Conservation (phyloP, 2,797 vertebrate species). For the Gymnocypris eckloni region DNA sequence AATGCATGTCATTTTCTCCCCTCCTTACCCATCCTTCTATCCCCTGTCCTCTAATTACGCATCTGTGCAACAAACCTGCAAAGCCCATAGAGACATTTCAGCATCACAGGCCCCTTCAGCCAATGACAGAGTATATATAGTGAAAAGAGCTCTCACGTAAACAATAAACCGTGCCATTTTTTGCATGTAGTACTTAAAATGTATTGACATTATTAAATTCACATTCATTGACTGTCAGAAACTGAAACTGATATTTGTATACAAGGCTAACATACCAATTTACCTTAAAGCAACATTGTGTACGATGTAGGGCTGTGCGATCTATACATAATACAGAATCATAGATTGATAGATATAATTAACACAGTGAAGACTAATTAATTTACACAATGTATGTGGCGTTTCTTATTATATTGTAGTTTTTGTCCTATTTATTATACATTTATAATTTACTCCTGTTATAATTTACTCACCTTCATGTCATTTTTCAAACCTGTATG, state of each 20-base stretch:
- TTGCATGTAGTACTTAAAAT: neutral
- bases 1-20: slow-evolving; percentile 22
- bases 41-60: slow-evolving; percentile 47
- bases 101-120: slow-evolving; percentile 6
- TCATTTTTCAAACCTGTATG: neutral
- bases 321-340: too few species aligned
- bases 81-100: slow-evolving; percentile 23
- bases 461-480: neutral
- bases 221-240: neutral
- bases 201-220: neutral
- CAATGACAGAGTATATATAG: neutral
- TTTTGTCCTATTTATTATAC: too few species aligned
- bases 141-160: neutral
- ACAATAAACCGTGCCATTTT: neutral
- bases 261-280: neutral
- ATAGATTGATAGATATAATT: too few species aligned
- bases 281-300: neutral
- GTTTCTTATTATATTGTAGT: too few species aligned
- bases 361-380: too few species aligned
- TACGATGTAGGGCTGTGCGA: neutral
- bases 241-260: neutral
- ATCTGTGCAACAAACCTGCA: slow-evolving; percentile 48
- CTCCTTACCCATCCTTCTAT: slow-evolving; percentile 16
- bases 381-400: too few species aligned
- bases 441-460: neutral